A percentile compares a stretch with the other conserved stretches of the same genome.
Conservation (phyloP, 2,797 vertebrate genomes). For the Cuniculus paca region DNA sequence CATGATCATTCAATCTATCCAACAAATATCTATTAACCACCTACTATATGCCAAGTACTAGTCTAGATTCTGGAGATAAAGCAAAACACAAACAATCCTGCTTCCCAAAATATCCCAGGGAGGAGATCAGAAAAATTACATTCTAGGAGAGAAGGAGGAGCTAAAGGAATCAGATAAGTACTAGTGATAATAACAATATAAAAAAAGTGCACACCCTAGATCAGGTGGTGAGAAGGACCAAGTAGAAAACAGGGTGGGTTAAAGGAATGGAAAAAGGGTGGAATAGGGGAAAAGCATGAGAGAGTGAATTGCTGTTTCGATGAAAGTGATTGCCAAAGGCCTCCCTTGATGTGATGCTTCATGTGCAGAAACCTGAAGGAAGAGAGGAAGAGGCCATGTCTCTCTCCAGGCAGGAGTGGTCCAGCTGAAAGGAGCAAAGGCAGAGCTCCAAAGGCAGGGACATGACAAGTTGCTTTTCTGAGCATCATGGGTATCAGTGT, state of each 20-base stretch:
- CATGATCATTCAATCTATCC: neutral
- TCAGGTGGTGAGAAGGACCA: neutral
- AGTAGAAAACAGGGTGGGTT: neutral
- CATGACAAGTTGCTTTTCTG: neutral
- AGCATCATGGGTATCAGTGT: neutral
- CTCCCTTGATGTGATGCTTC: neutral
- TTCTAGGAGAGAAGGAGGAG: neutral
- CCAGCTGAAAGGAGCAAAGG: neutral
- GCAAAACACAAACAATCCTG: neutral
- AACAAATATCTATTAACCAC: neutral
- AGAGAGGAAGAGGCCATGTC: neutral
- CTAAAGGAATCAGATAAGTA: neutral
- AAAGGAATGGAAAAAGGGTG: neutral
- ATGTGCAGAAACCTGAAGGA: neutral
- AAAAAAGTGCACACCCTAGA: neutral
- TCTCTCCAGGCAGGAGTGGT: neutral
- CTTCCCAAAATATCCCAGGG: no score
- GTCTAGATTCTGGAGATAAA: slow-evolving; percentile 4
- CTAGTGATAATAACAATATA: neutral
- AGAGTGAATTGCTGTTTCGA: neutral
- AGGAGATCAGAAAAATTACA: neutral
- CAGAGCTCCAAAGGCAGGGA: neutral
- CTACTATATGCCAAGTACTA: neutral
- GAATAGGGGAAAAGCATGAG: neutral
- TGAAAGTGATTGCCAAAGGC: neutral